phyloP scores from a whole-genome alignment of 2,888 invertebrate genomes.

The Torymus texanus region DNA sequence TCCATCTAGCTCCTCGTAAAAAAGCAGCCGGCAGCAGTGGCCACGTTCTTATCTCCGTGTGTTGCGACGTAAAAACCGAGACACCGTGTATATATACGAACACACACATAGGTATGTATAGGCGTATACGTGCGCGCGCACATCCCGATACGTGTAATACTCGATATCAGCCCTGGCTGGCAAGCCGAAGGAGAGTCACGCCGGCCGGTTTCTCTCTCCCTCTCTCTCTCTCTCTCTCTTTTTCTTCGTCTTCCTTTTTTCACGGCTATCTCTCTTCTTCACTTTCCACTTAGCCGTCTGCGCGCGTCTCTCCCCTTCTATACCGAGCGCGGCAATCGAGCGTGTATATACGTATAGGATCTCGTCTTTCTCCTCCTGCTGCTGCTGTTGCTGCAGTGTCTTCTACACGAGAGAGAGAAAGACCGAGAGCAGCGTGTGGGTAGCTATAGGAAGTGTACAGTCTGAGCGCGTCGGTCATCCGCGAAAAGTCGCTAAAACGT shows the following conservation, averaged over 20 bases:
- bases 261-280: constrained; percentile 28
- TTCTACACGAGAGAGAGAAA: background rate
- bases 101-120: background rate
- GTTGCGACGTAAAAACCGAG: constrained; percentile 12
- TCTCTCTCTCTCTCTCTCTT: constrained; percentile 30
- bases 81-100: constrained; percentile 19
- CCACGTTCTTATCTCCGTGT: background rate
- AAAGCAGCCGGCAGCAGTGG: background rate
- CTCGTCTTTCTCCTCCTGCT: constrained; percentile 19
- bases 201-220: constrained; percentile 56
- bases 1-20: no score
- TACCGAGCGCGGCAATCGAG: constrained; percentile 61
- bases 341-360: constrained; percentile 57
- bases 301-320: constrained; percentile 37
- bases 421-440: background rate
- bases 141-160: constrained; percentile 59
- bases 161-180: constrained; percentile 54
- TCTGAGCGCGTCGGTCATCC: constrained; percentile 29
- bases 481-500: constrained; percentile 41
- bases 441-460: background rate
- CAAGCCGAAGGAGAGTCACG: constrained; percentile 17
- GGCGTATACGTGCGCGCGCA: background rate
- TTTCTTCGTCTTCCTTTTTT: constrained; percentile 1
- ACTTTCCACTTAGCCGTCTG: constrained; percentile 38
- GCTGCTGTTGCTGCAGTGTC: background rate